Conservation (phyloP, 2,113 vertebrate genomes). For the Piliocolobus tephrosceles region DNA sequence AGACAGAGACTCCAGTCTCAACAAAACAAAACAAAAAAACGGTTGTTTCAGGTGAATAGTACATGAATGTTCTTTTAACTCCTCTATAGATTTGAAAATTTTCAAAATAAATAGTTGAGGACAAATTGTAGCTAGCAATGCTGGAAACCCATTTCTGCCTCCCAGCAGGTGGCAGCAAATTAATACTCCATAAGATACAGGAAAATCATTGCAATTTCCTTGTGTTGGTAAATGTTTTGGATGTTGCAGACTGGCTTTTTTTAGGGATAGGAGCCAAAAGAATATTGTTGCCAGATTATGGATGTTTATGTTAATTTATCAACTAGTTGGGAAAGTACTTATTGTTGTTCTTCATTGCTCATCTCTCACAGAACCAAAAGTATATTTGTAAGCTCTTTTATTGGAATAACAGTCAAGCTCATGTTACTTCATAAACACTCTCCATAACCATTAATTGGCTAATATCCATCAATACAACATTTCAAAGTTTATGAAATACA, state of each 20-base stretch:
- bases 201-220: not conserved
- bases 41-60: not conserved
- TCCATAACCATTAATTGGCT: not conserved
- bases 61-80: not conserved
- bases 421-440: not conserved
- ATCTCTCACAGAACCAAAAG: slow-evolving; percentile 27
- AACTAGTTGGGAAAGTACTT: not conserved
- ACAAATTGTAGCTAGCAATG: not conserved
- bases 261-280: slow-evolving; percentile 5
- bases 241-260: not conserved
- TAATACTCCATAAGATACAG: not conserved
- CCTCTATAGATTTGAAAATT: not conserved
- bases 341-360: not conserved
- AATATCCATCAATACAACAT: not conserved
- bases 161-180: slow-evolving; percentile 80
- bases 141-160: not conserved
- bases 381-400: not conserved
- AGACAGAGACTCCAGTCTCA: too few relatives aligned
- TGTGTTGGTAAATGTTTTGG: not conserved
- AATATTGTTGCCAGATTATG: not conserved
- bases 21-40: not conserved
- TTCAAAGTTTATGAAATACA: not conserved
- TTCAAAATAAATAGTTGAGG: not conserved
- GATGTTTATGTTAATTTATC: not conserved
- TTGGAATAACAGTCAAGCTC: not conserved